A percentile compares a stretch with the other conserved stretches of the same genome.
Evolutionary conservation across 2,113 vertebrate genomes (phyloP).

Genomic region (Saimiri boliviensis): DNA sequence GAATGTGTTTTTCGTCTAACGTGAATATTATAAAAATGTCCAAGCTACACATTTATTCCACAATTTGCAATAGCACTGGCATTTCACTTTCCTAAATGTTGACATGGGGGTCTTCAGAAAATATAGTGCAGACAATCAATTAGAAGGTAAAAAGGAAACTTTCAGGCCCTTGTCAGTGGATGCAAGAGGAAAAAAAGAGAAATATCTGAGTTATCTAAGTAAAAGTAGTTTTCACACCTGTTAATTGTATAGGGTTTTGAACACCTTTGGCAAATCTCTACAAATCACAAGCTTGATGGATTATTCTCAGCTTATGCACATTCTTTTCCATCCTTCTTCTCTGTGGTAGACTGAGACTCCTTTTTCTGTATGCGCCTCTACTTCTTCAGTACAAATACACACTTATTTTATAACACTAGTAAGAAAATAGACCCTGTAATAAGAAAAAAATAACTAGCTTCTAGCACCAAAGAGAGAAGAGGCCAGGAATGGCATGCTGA

Average conservation of each 20-base stretch:
- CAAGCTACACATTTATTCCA: slow-evolving; percentile 57
- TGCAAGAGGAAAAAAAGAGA: background rate
- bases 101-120: slow-evolving; percentile 61
- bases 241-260: background rate
- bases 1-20: slow-evolving; percentile 69
- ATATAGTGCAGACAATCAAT: slow-evolving; percentile 48
- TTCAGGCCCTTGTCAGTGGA: background rate
- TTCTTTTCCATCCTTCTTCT: background rate
- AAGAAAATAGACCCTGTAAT: background rate
- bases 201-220: background rate
- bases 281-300: background rate
- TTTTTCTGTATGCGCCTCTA: background rate
- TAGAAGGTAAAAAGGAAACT: slow-evolving; percentile 27
- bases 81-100: slow-evolving; percentile 70
- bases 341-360: background rate
- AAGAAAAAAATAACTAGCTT: background rate
- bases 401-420: background rate
- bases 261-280: background rate
- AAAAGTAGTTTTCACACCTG: background rate
- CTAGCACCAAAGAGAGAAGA: background rate
- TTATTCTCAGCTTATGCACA: background rate
- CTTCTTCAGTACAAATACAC: background rate
- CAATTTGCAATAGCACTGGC: slow-evolving; percentile 49
- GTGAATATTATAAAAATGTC: slow-evolving; percentile 75
- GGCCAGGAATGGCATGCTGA: background rate